Base-by-base conservation (phyloP, 1,140 invertebrate genomes). In the Cylas formicarius region DNA sequence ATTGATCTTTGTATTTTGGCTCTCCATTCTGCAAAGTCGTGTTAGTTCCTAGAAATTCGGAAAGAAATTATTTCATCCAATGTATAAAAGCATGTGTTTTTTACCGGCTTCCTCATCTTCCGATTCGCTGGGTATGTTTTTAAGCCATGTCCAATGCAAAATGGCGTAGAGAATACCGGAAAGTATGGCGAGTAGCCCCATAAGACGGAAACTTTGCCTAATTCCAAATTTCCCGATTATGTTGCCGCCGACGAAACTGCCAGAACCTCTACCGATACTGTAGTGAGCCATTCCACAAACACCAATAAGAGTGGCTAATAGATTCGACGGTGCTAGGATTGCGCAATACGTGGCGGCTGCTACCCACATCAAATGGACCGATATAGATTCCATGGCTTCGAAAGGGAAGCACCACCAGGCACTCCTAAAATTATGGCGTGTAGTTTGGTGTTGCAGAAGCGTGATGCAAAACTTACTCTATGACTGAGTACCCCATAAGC, bases 311-410 rank as follows among this genome's bases (percentile, higher is more conserved):
- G 86, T 90, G 11, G 85, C 86, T 14, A 89, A 63, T 26, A 90
- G 63, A 55, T 76, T 86, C 63, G 82, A 81, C 0, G 87, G 86
- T 11, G 86, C 81, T 36, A 90, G 67, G 56, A 84, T 72, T 7
- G 82, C 81, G 60, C 83, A 86, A 63, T 90, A 90, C 0, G 84
- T 88, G 4, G 85, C 82, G 2, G 84, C 84, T n/a, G 86, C 82
- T 6, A 88, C 84, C 81, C 85, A 90, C 82, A 90, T 86, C 22
- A 92, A 66, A 59, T 89, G 86, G 35, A 86, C 86, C 1, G 86
- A 88, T 6, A 91, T 67, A 1, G 84, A 81, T 67, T 92, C 86
- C 71, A 89, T 78, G 1, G 83, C 78, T 67, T 92, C 88, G 57
- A 89, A 86, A 1, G 84, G 84, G 54, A 92, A 82, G 54, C 83